phyloP scores from a whole-genome alignment of 2,888 invertebrate genomes.

The Coleophora flavipennella region DNA sequence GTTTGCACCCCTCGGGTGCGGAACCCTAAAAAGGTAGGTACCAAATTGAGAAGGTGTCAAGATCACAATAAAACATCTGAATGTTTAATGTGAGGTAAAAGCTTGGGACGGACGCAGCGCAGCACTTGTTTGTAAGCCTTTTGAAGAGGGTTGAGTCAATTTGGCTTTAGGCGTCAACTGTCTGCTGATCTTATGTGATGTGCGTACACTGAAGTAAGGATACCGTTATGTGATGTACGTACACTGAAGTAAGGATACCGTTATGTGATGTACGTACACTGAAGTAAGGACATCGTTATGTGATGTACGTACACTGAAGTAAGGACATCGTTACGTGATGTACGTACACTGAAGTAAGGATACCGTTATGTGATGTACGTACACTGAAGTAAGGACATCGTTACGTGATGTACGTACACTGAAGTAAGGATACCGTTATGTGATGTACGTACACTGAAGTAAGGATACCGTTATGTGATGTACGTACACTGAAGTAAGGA shows the following conservation, averaged over 20 bases:
- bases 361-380: conserved; percentile 24
- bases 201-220: too few relatives aligned
- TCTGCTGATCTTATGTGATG: conserved; percentile 40
- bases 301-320: conserved; percentile 8
- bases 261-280: conserved; percentile 20
- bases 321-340: conserved; percentile 31
- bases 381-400: too few relatives aligned
- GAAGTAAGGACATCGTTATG: too few relatives aligned
- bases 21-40: not conserved
- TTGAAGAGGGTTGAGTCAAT: conserved; percentile 68
- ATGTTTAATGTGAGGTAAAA: conserved; percentile 63
- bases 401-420: conserved; percentile 20
- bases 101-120: conserved; percentile 54
- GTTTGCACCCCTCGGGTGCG: too few relatives aligned
- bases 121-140: conserved; percentile 60
- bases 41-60: conserved; percentile 37
- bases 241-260: too few relatives aligned
- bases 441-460: conserved; percentile 8
- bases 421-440: too few relatives aligned
- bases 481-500: too few relatives aligned
- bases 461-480: conserved; percentile 31
- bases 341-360: too few relatives aligned
- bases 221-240: conserved; percentile 12
- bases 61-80: conserved; percentile 59
- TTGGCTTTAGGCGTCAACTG: conserved; percentile 62